Percentiles rank a stretch among this genome's conserved stretches.
phyloP scores from a whole-genome alignment of 1,140 invertebrate genomes.

The Chironomus tepperi region DNA sequence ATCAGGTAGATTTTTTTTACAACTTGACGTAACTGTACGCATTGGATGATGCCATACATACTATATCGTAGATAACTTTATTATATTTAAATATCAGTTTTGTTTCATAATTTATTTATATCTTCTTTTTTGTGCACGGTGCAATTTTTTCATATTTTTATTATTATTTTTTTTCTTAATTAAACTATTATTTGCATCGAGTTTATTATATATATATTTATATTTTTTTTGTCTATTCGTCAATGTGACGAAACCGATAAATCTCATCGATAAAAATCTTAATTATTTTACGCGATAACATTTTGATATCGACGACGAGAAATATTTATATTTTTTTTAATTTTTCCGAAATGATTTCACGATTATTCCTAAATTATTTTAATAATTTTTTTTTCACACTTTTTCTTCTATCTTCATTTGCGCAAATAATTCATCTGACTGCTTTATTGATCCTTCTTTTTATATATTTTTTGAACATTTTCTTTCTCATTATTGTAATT shows the following conservation, averaged over 20 bases:
- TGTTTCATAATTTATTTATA: background rate
- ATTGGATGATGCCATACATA: background rate
- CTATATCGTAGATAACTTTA: background rate
- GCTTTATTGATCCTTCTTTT: background rate
- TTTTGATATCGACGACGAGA: background rate
- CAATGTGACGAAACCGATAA: conserved; percentile 20
- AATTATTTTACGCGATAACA: conserved; percentile 5
- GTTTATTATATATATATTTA: too few relatives aligned
- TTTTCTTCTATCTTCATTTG: background rate
- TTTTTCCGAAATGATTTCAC: background rate
- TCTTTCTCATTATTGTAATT: too few relatives aligned
- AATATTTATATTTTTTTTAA: background rate
- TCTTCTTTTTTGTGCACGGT: background rate
- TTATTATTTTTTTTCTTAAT: background rate
- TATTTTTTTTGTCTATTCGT: background rate
- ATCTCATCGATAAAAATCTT: conserved; percentile 15
- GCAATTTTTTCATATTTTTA: background rate
- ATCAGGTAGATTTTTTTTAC: too few relatives aligned
- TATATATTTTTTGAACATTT: too few relatives aligned
- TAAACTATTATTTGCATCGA: background rate
- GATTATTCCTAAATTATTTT: conserved; percentile 8
- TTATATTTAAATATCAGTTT: background rate
- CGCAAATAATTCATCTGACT: conserved; percentile 6
- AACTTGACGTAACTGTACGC: too few relatives aligned
- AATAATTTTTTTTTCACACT: background rate